Conservation (phyloP, 2,797 vertebrate species). For the Mallotus villosus region DNA sequence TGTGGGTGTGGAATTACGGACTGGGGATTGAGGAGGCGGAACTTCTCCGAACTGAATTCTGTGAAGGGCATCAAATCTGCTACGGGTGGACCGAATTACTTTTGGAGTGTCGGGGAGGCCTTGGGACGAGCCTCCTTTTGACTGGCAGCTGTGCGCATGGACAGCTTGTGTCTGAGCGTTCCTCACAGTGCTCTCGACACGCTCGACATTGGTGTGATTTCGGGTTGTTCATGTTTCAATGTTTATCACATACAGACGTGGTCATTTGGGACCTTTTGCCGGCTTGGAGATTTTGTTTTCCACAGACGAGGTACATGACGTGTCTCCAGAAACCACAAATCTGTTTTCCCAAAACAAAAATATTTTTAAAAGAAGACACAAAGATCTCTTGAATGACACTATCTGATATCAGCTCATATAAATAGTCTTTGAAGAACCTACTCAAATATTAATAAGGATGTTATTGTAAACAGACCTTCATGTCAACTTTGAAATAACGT, state of each 20-base stretch:
- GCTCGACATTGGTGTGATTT: not conserved
- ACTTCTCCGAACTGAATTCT: not conserved
- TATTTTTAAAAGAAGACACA: not conserved
- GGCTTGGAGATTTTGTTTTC: too few species aligned
- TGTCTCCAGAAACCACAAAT: conserved; percentile 1
- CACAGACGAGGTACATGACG: too few species aligned
- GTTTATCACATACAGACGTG: too few species aligned
- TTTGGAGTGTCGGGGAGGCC: not conserved
- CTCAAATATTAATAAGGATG: too few species aligned
- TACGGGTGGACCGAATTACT: not conserved
- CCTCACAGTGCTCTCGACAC: not conserved
- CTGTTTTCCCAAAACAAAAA: not conserved
- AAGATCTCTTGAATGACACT: not conserved
- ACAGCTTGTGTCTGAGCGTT: not conserved
- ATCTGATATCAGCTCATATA: not conserved
- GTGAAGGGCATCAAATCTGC: conserved; percentile 6
- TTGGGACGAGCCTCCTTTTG: not conserved
- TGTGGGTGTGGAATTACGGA: conserved; percentile 1
- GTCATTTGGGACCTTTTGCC: too few species aligned
- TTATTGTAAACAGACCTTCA: not conserved
- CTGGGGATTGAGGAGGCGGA: not conserved
- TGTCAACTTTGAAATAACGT: not conserved
- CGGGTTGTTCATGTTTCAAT: not conserved
- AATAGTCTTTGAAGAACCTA: not conserved
- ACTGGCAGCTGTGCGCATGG: not conserved